Base-by-base conservation (phyloP, 2,888 invertebrate species). In the Tetranychus piercei region DNA sequence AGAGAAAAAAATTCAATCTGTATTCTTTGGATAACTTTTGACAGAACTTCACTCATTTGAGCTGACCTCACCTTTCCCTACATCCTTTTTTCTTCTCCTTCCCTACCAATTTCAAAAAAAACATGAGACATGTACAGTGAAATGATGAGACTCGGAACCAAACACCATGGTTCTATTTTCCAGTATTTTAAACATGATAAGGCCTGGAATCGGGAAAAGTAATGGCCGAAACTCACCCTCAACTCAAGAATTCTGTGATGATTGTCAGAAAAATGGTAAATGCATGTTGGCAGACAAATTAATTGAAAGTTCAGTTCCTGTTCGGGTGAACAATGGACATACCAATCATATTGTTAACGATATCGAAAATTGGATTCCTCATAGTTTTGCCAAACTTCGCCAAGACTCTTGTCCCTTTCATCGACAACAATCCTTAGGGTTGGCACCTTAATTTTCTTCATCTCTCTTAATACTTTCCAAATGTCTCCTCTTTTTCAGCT, bases 341-440 rank as follows among this genome's bases (percentile, higher is more conserved):
- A 71, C 71, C 22, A 43, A 55, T 71, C 23, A 44, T 34, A 44
- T 18, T 18, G 18, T 66, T 22, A 44, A 44, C 20, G 71, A 65
- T 65, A 55, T 73, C 18, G 65, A 73, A 23, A 65, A 20, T 64
- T 73, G 73, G 73, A 22, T 64, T 18, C 73, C 73, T 9, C 73
- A 73, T 69, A 73, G 22, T 69, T 73, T 73, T 7, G n/a, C 55
- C 44, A 77, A 77, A 71, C 77, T 81, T 64, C 79, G 79, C 75
- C 81, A 82, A 78, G 79, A 80, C 78, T 79, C 80, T 67, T 84
- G 84, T 80, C 84, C 84, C 11, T 84, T 84, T 80, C 84, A 84
- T 79, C 80, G 80, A 73, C 79, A 78, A 74, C 79, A 78, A 78
- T 82, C 83, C 71, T 78, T 80, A 77, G 82, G 83, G 83, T 84